Percentiles rank a stretch among this genome's conserved stretches.
These are phyloP conservation scores for Galeopterus variegatus DNA, from an alignment of 2,113 vertebrate genomes.

Conservation along the genomic window DNA sequence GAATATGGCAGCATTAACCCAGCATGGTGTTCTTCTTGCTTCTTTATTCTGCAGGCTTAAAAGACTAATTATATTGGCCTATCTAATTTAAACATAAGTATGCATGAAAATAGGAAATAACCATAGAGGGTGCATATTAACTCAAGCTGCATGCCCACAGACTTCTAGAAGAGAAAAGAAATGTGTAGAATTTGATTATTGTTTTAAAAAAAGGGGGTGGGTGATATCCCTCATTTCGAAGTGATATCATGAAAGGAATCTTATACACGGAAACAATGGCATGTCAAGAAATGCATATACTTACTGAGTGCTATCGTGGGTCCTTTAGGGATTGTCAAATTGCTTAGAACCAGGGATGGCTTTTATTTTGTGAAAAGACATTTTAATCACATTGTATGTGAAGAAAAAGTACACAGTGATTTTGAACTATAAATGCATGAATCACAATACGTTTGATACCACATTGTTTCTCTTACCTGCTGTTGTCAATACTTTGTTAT, in stretches of 20 bases:
- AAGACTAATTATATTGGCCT: constrained; percentile 57
- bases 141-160: constrained; percentile 47
- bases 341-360: background rate
- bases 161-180: constrained; percentile 56
- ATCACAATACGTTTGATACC: background rate
- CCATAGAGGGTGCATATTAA: background rate
- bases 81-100: constrained; percentile 33
- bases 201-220: background rate
- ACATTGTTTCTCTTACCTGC: background rate
- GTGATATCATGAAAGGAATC: constrained; percentile 39
- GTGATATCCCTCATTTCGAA: background rate
- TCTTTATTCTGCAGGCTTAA: background rate
- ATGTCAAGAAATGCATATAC: background rate
- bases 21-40: background rate
- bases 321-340: constrained; percentile 8
- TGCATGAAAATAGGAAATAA: constrained; percentile 35
- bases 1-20: background rate
- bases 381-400: constrained; percentile 45
- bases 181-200: constrained; percentile 20
- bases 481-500: background rate
- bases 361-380: constrained; percentile 63
- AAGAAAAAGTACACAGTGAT: background rate
- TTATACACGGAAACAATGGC: constrained; percentile 14
- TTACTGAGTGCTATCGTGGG: background rate
- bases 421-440: constrained; percentile 33